Evolutionary conservation across 2,113 vertebrate species (phyloP), one percentile per base, ranked within the genome.

Genomic region (Holacanthus passer): DNA sequence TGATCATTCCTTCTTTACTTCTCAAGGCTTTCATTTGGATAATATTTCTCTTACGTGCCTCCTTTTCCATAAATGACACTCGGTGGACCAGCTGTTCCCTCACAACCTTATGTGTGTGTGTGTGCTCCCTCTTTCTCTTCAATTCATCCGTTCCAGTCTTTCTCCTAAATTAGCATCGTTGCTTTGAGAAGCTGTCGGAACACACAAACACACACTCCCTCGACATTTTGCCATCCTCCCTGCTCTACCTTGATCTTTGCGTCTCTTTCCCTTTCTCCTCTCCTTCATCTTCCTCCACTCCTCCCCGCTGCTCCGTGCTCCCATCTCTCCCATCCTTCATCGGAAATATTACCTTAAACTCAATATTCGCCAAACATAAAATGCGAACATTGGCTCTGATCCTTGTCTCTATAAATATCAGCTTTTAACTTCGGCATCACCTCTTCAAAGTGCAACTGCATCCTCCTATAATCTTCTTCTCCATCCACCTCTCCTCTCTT

Each of bases 331-430:
- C 19, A 22, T 31, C n/a, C 47, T 37, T 13, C 19, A 22, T 16
- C 24, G 32, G 55, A 60, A 73, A 64, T 65, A 68, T 27, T 47
- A 29, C 52, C 71, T 77, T 53, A 56, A 67, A 77, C 72, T 68
- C 59, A 55, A 56, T 27, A 24, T 48, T 59, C 59, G 31, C 37
- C 27, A 2, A 75, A 60, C 35, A 67, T 65, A 27, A 66, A 76
- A 73, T 20, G 14, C 32, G 58, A 73, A 69, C 55, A 43, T 41
- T 65, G 68, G 75, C 79, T 63, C 24, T 24, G 27, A 58, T 72
- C 55, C 27, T 17, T 32, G 50, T 77, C 74, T 73, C 80, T 74
- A 58, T 91, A 80, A 88, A 88, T 81, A 83, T 73, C 7, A 19
- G 41, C 55, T 74, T 83, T 83, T 73, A 77, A 79, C 58, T 76